Percentiles rank a stretch among this genome's conserved stretches.
Evolutionary conservation across 1,140 invertebrate genomes (phyloP).

Genomic region (Calosoma granatense): DNA sequence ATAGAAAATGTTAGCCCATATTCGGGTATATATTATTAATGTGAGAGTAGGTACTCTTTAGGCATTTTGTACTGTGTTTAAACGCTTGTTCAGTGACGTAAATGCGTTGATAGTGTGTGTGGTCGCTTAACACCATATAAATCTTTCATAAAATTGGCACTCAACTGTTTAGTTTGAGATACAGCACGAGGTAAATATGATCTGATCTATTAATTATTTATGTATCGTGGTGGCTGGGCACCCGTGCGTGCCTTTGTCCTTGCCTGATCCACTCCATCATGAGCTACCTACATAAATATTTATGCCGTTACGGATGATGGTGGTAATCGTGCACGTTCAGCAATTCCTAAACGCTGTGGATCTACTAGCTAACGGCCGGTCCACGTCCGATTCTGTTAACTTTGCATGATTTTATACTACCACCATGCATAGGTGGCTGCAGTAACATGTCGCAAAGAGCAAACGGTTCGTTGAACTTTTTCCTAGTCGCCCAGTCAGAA

Average conservation of each 20-base stretch:
- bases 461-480: no score
- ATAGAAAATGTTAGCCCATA: no score
- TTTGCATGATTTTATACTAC: no score
- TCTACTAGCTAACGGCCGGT: neutral
- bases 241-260: neutral
- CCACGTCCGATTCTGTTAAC: neutral
- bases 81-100: no score
- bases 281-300: neutral
- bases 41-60: no score
- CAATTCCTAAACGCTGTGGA: neutral
- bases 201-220: neutral
- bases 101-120: no score
- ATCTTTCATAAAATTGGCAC: neutral
- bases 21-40: no score
- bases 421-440: no score
- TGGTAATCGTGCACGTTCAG: neutral
- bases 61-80: no score
- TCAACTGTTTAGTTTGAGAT: neutral
- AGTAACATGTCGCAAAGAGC: no score
- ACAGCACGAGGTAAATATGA: neutral
- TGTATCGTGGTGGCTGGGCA: neutral
- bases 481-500: no score
- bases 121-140: no score
- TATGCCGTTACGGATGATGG: neutral
- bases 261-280: neutral